A percentile compares a stretch with the other conserved stretches of the same genome.
Evolutionary conservation across 2,113 vertebrate genomes (phyloP).

Genomic region (Peromyscus maniculatus): DNA sequence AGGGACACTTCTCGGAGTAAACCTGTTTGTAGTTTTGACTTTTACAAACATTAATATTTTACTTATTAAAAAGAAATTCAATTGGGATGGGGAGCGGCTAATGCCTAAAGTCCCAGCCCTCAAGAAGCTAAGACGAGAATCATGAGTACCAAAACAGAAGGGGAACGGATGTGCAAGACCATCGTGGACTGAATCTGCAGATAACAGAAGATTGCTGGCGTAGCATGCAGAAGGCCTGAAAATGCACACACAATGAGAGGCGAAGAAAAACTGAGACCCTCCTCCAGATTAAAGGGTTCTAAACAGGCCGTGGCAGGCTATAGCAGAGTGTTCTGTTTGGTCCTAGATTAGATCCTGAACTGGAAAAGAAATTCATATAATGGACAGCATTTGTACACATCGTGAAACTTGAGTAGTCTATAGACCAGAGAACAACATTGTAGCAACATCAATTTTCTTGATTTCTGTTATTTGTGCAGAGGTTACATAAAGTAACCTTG

Average conservation of each 20-base stretch:
- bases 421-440: background rate
- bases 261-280: background rate
- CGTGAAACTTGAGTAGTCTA: conserved; percentile 6
- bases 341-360: background rate
- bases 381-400: background rate
- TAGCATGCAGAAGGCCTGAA: background rate
- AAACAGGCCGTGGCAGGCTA: background rate
- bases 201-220: background rate
- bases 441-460: background rate
- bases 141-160: background rate
- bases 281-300: background rate
- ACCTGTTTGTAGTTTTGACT: background rate
- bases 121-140: background rate
- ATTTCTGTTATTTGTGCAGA: conserved; percentile 24
- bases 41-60: conserved; percentile 29
- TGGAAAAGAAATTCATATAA: conserved; percentile 16
- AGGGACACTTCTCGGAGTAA: background rate
- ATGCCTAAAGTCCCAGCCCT: background rate
- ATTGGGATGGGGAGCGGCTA: background rate
- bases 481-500: background rate
- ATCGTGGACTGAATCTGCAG: background rate
- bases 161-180: background rate
- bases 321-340: background rate
- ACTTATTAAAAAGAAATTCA: conserved; percentile 8
- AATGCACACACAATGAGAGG: background rate